A percentile compares a stretch with the other conserved stretches of the same genome.
Evolutionary conservation across 2,113 vertebrate species (phyloP).

Genomic region (Pterocles burchelli): DNA sequence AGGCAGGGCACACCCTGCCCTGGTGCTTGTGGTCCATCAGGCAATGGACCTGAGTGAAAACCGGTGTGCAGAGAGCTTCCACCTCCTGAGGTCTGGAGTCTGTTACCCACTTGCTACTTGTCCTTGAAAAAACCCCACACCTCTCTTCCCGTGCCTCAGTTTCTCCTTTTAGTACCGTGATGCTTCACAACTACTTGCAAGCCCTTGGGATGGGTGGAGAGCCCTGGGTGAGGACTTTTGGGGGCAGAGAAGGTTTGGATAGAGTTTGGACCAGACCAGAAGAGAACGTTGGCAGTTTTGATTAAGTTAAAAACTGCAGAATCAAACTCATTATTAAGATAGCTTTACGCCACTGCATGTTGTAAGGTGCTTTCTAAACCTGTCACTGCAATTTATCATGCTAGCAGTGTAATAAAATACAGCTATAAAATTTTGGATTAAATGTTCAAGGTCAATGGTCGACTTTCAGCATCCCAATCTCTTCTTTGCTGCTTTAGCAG

Average conservation of each 20-base stretch:
- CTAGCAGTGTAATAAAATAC: conserved; percentile 60
- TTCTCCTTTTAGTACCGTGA: neutral
- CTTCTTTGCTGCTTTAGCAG: conserved; percentile 40
- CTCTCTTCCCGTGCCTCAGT: neutral
- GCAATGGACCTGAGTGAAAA: neutral
- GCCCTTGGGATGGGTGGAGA: neutral
- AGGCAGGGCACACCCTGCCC: neutral
- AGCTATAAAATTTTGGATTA: conserved; percentile 67
- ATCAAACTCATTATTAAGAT: conserved; percentile 63
- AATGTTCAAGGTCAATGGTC: conserved; percentile 67
- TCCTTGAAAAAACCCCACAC: neutral
- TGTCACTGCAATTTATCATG: conserved; percentile 68
- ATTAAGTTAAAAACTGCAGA: conserved; percentile 57
- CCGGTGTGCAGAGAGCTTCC: neutral
- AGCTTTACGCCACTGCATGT: conserved; percentile 26
- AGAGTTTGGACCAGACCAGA: neutral
- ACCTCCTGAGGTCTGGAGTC: neutral
- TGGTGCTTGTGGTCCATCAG: neutral
- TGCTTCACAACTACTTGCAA: neutral
- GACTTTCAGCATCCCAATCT: conserved; percentile 48
- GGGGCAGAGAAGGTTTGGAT: neutral
- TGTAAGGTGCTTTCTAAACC: conserved; percentile 67
- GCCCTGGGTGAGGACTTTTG: neutral
- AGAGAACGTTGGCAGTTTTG: conserved; percentile 15
- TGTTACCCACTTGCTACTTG: neutral